phyloP scores from a whole-genome alignment of 2,113 vertebrate species.

The Periophthalmus modestus region DNA sequence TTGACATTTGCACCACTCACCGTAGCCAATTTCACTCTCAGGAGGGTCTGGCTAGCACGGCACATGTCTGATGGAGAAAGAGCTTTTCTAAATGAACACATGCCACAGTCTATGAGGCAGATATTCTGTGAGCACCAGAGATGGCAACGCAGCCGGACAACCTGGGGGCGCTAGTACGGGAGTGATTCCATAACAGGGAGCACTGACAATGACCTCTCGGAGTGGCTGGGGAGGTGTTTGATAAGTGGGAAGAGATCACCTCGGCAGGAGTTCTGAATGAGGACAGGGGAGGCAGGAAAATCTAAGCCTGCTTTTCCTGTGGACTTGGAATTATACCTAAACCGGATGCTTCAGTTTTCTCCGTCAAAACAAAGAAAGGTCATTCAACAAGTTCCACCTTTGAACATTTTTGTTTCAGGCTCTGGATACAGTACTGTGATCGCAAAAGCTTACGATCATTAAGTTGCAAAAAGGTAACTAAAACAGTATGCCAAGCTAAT shows the following conservation, averaged over 20 bases:
- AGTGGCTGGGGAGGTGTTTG: neutral
- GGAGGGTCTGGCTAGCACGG: slow-evolving; percentile 17
- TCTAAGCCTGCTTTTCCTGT: neutral
- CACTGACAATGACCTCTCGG: neutral
- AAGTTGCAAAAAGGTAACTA: neutral
- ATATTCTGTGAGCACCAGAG: slow-evolving; percentile 18
- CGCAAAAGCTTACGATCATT: neutral
- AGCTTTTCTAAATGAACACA: slow-evolving; percentile 30
- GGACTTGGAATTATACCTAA: neutral
- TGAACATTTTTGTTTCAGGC: no score
- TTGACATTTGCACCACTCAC: slow-evolving; percentile 30
- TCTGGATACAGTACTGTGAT: no score
- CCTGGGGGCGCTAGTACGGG: slow-evolving; percentile 5
- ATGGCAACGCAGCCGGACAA: slow-evolving; percentile 8
- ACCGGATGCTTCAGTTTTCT: neutral
- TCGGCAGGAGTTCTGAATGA: neutral
- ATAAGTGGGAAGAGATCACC: neutral
- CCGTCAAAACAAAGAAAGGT: neutral
- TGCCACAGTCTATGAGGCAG: slow-evolving; percentile 22
- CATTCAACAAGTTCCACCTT: no score
- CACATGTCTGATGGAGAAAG: slow-evolving; percentile 8
- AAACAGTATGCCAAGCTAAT: neutral
- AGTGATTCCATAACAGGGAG: slow-evolving; percentile 14
- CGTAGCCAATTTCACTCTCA: slow-evolving; percentile 26
- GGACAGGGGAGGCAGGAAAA: neutral